Percentiles rank a stretch among this genome's conserved stretches.
phyloP scores from a whole-genome alignment of 2,888 invertebrate species.

The Cylindroiulus punctatus region DNA sequence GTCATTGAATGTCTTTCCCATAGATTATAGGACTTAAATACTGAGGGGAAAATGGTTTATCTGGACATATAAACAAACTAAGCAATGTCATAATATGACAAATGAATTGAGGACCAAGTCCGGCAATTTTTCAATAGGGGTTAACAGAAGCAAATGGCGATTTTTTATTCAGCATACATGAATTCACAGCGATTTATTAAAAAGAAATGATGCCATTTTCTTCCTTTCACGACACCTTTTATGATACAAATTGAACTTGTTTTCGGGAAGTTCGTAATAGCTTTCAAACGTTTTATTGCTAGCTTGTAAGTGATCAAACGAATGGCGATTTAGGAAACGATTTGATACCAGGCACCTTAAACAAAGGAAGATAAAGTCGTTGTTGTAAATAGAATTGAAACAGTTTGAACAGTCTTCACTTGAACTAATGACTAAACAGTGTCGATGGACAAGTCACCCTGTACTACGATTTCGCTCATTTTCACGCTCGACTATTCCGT shows the following conservation, averaged over 20 bases:
- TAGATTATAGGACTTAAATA: neutral
- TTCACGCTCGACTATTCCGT: conserved; percentile 8
- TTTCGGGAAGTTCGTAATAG: no score
- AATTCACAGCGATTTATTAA: neutral
- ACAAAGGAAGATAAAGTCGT: no score
- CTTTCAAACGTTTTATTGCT: no score
- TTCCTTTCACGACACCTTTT: neutral
- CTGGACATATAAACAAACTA: neutral
- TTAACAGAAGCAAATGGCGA: neutral
- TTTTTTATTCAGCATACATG: neutral
- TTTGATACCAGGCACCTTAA: no score
- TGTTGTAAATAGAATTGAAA: no score
- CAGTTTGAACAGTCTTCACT: no score
- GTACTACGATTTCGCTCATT: neutral
- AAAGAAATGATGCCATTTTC: neutral
- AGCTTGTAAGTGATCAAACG: no score
- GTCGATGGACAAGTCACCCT: neutral
- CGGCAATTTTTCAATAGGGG: neutral
- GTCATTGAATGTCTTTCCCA: neutral
- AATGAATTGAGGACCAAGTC: conserved; percentile 27
- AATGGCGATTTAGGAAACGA: no score
- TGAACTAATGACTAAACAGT: neutral
- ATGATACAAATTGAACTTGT: no score
- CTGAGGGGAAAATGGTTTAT: neutral
- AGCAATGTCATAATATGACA: neutral